A percentile compares a stretch with the other conserved stretches of the same genome.
phyloP scores from a whole-genome alignment of 2,888 invertebrate species.

The Ypsolopha sequella region DNA sequence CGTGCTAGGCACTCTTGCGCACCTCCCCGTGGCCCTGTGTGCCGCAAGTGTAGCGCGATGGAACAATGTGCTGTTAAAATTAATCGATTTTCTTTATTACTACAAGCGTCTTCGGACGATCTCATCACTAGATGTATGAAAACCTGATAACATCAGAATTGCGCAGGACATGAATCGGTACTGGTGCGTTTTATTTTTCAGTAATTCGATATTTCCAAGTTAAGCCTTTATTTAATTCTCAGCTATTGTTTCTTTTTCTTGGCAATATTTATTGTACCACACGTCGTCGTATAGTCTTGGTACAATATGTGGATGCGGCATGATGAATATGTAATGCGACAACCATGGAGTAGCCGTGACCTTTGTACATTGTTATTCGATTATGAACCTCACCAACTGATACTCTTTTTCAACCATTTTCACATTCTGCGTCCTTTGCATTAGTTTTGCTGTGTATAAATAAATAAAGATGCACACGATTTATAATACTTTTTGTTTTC shows the following conservation, averaged over 20 bases:
- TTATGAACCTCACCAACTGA: not conserved
- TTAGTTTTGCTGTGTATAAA: constrained; percentile 30
- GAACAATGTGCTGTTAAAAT: no score
- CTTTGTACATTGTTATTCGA: constrained; percentile 22
- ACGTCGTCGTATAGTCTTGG: constrained; percentile 34
- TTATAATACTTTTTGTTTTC: not conserved
- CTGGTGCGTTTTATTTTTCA: no score
- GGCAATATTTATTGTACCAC: constrained; percentile 21
- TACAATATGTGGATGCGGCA: constrained; percentile 37
- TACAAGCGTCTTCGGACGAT: no score
- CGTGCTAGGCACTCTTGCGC: constrained; percentile 22
- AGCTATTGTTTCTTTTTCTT: constrained; percentile 10
- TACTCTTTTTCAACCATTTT: constrained; percentile 21
- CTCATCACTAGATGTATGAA: no score
- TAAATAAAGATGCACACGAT: no score
- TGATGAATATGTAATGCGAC: constrained; percentile 56
- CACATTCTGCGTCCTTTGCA: constrained; percentile 40
- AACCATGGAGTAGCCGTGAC: constrained; percentile 38
- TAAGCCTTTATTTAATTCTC: no score
- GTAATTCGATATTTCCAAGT: no score
- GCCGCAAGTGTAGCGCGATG: not conserved
- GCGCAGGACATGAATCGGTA: no score
- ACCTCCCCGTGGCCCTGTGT: not conserved
- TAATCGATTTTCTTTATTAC: no score
- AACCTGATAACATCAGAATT: no score